Evolutionary conservation across 23 tunicate species (phyloP).

Genomic region (Corella eumyota): DNA sequence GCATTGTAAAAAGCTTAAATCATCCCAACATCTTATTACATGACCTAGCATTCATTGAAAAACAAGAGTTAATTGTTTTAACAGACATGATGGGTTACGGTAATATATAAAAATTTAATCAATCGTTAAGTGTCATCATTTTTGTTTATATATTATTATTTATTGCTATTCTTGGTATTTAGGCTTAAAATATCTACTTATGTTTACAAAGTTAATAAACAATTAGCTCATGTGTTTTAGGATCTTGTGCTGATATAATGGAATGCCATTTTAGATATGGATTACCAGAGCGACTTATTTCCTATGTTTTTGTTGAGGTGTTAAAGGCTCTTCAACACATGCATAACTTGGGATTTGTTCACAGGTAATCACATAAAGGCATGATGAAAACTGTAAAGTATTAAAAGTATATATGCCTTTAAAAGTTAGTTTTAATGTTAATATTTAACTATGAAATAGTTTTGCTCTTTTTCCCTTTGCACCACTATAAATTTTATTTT

Average conservation of each 20-base stretch:
- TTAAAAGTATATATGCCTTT: neutral
- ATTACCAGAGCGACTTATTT: constrained; percentile 34
- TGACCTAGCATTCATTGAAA: constrained; percentile 21
- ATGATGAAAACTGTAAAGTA: neutral
- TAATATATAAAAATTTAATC: constrained; percentile 1
- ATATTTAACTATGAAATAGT: neutral
- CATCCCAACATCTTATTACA: constrained; percentile 43
- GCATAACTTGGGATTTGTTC: constrained; percentile 36
- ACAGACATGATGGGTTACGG: constrained; percentile 56
- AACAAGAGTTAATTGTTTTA: constrained; percentile 21
- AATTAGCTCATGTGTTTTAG: constrained; percentile 4
- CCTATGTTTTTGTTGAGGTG: constrained; percentile 21
- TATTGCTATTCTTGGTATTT: no score
- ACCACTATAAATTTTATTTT: neutral
- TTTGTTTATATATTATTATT: no score
- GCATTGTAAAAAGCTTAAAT: constrained; percentile 6
- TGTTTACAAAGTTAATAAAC: neutral
- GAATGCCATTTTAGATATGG: constrained; percentile 44
- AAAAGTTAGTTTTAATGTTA: no score
- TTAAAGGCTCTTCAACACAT: constrained; percentile 46
- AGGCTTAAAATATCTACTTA: neutral
- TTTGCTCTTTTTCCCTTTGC: no score
- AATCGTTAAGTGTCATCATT: neutral
- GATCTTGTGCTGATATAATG: constrained; percentile 57
- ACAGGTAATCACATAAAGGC: constrained; percentile 20